Evolutionary conservation across 2,888 invertebrate species (phyloP).

Genomic region (Neoaliturus tenellus): DNA sequence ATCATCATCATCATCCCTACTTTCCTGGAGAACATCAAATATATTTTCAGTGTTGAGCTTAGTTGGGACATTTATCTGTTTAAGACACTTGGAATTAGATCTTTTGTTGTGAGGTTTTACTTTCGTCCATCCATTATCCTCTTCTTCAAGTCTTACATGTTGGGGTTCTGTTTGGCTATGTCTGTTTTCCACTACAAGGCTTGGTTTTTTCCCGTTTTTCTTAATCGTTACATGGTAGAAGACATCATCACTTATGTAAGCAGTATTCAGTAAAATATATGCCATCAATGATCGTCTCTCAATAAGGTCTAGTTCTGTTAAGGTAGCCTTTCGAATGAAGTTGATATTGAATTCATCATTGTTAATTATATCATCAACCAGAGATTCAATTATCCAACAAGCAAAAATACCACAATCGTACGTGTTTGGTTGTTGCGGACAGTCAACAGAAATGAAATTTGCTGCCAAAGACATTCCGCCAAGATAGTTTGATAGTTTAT

Average conservation of each 20-base stretch:
- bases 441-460: not conserved
- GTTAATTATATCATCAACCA: not conserved
- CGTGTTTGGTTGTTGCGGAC: constrained; percentile 12
- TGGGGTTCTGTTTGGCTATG: not conserved
- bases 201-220: not conserved
- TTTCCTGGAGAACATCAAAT: not conserved
- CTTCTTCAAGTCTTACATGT: not conserved
- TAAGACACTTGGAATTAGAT: not conserved
- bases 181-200: not conserved
- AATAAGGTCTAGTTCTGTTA: not conserved
- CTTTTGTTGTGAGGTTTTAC: not conserved
- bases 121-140: not conserved
- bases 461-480: constrained; percentile 1
- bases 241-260: not conserved
- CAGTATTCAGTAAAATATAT: not conserved
- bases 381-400: constrained; percentile 18
- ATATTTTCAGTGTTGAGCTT: not conserved
- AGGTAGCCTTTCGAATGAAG: not conserved
- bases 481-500: not conserved
- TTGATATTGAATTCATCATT: not conserved
- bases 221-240: constrained; percentile 3
- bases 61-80: not conserved
- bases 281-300: constrained; percentile 12
- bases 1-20: not conserved
- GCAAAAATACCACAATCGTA: constrained; percentile 27